A percentile compares a stretch with the other conserved stretches of the same genome.
Conservation (phyloP, 2,888 invertebrate species). For the Strigamia maritima region DNA sequence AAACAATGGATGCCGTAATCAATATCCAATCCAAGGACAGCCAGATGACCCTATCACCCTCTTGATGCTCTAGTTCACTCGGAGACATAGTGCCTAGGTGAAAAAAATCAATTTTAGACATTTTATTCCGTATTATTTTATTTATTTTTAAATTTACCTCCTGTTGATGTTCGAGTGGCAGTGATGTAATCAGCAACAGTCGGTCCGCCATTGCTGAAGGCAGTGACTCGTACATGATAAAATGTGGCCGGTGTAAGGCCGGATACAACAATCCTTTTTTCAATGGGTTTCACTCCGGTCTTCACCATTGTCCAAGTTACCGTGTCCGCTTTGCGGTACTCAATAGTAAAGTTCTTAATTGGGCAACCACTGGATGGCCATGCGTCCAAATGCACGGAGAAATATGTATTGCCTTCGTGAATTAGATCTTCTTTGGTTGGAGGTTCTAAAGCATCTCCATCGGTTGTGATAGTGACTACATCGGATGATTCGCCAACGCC, state of each 20-base stretch:
- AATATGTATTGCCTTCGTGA: conserved; percentile 49
- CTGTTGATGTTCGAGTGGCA: conserved; percentile 8
- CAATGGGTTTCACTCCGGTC: not conserved
- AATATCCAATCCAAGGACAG: conserved; percentile 38
- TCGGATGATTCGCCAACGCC: conserved; percentile 28
- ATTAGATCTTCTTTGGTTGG: conserved; percentile 46
- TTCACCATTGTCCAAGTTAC: conserved; percentile 8
- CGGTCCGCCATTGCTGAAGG: conserved; percentile 26
- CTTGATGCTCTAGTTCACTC: not conserved
- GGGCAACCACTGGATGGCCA: conserved; percentile 52
- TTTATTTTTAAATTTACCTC: not conserved
- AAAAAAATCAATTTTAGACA: not conserved
- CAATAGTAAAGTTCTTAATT: conserved; percentile 46
- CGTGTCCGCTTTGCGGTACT: conserved; percentile 37
- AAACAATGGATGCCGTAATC: conserved; percentile 5
- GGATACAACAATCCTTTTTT: conserved; percentile 31
- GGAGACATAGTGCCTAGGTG: conserved; percentile 30
- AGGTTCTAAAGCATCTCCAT: conserved; percentile 32
- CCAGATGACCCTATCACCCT: conserved; percentile 36
- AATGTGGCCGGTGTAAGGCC: conserved; percentile 21
- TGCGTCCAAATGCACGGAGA: conserved; percentile 50
- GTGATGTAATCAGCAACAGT: conserved; percentile 31
- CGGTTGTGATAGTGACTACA: conserved; percentile 29
- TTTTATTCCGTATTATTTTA: too few species aligned
- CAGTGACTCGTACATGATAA: conserved; percentile 37